Evolutionary conservation across 2,888 invertebrate genomes (phyloP).

Genomic region (Terebella lapidaria): DNA sequence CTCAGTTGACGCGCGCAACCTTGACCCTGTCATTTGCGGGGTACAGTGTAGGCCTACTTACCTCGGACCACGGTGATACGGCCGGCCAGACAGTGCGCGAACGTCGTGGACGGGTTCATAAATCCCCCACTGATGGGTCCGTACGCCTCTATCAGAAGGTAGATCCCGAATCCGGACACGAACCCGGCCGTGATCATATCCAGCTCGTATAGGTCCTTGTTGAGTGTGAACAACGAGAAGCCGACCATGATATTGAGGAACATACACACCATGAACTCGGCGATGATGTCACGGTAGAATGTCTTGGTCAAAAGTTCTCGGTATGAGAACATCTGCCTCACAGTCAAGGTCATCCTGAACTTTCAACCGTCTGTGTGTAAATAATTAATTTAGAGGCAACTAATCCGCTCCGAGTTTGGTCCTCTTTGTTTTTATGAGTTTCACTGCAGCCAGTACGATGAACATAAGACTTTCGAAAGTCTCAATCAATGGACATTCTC

Average conservation of each 20-base stretch:
- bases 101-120: not conserved
- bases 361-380: too few species aligned
- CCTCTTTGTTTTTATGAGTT: too few species aligned
- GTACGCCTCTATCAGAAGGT: not conserved
- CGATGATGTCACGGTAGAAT: not conserved
- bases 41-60: too few species aligned
- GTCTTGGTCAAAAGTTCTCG: not conserved
- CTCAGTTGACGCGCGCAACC: too few species aligned
- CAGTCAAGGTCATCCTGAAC: too few species aligned
- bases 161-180: not conserved
- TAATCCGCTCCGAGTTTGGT: too few species aligned
- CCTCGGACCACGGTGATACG: not conserved
- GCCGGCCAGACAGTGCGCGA: not conserved
- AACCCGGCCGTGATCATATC: not conserved
- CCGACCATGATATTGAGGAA: not conserved
- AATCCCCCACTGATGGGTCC: not conserved
- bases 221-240: not conserved
- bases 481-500: too few species aligned
- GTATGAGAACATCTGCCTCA: too few species aligned
- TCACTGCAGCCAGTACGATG: too few species aligned
- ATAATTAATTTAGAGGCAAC: too few species aligned
- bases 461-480: too few species aligned
- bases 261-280: not conserved
- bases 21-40: too few species aligned
- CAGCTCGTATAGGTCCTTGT: not conserved